Base-by-base conservation (phyloP, 2,113 vertebrate genomes). In the Ageneiosus marmoratus region DNA sequence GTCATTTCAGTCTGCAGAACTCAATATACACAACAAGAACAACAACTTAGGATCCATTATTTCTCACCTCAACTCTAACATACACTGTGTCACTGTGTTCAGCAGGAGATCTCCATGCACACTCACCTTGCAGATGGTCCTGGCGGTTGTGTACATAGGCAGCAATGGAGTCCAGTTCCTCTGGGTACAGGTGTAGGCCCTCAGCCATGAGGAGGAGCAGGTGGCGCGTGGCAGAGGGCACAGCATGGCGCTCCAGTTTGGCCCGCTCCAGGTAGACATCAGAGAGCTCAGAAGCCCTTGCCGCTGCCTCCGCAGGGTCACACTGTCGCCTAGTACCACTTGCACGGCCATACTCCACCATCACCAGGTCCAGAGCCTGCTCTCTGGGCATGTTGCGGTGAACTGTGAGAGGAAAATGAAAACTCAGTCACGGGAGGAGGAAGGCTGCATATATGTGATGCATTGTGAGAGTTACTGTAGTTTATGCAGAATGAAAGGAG, bases 321-420 rank as follows among this genome's bases (percentile, higher is more conserved):
- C 89, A 91, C 13, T 88, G 86, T 1, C 91, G 88, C 29, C 62
- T 76, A 62, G 92, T 90, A 74, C 92, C n/a, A 2, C 89, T 89
- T n/a, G 89, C 55, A 3, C 87, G 94, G 79, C 90, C 88, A 84
- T 93, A 91, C 90, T 94, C 93, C 15, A 91, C 86, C 65, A 87
- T 88, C 72, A 91, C 62, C 70, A 95, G 89, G 86, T 92, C 88
- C 92, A 95, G 84, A n/a, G 92, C 93, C 85, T 94, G 93, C 82
- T 96, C 94, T 91, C 94, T 93, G 78, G 93, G 92, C 93, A 94
- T 89, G 82, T 94, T 93, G 83, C 86, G 89, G 86, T 93, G 90
- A 86, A 94, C 94, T 92, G 87, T 56, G 84, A 80, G 89, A 70
- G 87, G 85, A 90, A 78, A 89, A 82, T 87, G 73, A 85, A 83